Conservation (phyloP, 2,888 invertebrate species). For the Coelopa pilipes region DNA sequence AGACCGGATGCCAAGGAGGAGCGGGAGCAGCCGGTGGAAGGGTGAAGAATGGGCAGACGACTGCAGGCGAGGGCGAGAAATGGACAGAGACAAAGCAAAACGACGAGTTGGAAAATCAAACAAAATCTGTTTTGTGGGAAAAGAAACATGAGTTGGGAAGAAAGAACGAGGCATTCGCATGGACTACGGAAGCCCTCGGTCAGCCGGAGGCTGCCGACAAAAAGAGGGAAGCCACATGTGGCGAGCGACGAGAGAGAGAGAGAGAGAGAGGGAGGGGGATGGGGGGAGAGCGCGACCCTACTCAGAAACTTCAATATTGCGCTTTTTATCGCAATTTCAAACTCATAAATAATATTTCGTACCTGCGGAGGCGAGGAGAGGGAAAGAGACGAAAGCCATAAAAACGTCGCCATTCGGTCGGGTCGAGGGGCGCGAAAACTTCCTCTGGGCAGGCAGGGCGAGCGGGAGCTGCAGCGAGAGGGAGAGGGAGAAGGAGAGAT, state of each 20-base stretch:
- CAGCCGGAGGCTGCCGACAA: background rate
- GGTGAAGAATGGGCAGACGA: too few species aligned
- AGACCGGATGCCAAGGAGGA: too few species aligned
- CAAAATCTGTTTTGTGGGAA: too few species aligned
- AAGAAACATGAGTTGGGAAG: too few species aligned
- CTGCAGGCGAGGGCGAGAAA: too few species aligned
- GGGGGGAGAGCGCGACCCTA: background rate
- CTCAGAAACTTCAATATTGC: constrained; percentile 30
- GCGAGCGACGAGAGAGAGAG: background rate
- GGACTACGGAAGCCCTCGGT: too few species aligned
- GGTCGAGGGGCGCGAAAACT: background rate
- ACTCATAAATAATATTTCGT: constrained; percentile 32
- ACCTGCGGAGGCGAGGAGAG: constrained; percentile 20
- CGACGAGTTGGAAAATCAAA: too few species aligned
- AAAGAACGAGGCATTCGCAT: too few species aligned
- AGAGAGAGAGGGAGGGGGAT: too few species aligned
- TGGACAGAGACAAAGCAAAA: too few species aligned
- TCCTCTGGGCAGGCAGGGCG: background rate
- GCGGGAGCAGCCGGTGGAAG: too few species aligned
- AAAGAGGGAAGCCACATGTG: background rate
- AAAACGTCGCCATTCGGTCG: constrained; percentile 1
- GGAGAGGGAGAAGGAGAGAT: background rate
- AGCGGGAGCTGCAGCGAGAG: background rate
- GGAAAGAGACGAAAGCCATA: too few species aligned
- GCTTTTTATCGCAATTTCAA: constrained; percentile 22